These are phyloP conservation scores for Leucophenga varia DNA, from an alignment of 1,140 invertebrate species.

Conservation along the genomic window DNA sequence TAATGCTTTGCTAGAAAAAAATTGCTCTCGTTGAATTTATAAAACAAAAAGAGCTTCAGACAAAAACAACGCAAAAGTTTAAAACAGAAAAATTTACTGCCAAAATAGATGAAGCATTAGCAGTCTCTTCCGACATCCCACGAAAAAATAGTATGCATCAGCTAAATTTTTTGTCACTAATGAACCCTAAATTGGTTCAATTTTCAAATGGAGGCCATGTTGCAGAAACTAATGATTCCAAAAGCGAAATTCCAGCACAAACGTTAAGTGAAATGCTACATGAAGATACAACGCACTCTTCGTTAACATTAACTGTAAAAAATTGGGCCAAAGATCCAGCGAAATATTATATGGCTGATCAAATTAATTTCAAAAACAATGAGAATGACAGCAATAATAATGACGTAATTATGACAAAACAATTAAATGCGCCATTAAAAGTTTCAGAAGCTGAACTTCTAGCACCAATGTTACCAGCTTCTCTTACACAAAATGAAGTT, in stretches of 20 bases:
- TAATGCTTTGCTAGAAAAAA: constrained; percentile 36
- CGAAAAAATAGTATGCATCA: constrained; percentile 33
- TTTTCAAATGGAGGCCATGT: too few relatives aligned
- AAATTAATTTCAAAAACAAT: constrained; percentile 54
- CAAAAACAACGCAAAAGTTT: too few relatives aligned
- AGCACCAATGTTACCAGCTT: too few relatives aligned
- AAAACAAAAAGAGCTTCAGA: constrained; percentile 53
- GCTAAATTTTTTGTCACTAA: constrained; percentile 29
- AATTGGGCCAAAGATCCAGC: constrained; percentile 58
- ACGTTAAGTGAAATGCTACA: too few relatives aligned
- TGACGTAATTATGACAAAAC: constrained; percentile 47
- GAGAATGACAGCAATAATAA: constrained; percentile 41
- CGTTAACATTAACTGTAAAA: constrained; percentile 56
- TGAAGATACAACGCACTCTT: constrained; percentile 31
- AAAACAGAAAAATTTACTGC: too few relatives aligned
- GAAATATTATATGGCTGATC: constrained; percentile 39
- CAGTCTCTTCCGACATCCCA: constrained; percentile 52
- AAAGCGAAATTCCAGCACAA: constrained; percentile 3
- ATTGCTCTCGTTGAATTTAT: constrained; percentile 35
- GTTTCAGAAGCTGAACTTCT: too few relatives aligned
- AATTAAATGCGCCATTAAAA: too few relatives aligned
- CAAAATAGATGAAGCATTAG: too few relatives aligned
- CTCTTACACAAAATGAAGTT: too few relatives aligned
- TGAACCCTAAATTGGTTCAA: constrained; percentile 34
- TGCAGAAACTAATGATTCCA: constrained; percentile 30